Evolutionary conservation across 2,797 vertebrate genomes (phyloP).

Genomic region (Pteronotus mesoamericanus): DNA sequence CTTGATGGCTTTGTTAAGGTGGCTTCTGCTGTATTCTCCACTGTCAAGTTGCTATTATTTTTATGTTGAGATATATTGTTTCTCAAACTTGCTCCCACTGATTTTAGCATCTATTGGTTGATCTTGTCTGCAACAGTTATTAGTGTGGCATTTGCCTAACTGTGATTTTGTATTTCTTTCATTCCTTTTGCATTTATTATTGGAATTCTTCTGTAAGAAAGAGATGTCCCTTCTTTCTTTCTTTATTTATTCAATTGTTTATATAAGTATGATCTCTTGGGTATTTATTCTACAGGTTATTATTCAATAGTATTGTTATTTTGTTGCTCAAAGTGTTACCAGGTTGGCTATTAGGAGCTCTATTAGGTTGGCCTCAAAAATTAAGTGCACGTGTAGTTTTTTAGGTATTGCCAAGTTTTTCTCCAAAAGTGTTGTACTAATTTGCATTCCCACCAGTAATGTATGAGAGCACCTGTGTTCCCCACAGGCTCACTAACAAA

Average conservation of each 20-base stretch:
- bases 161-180: slow-evolving; percentile 26
- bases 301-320: not conserved
- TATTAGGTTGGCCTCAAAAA: not conserved
- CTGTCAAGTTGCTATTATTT: not conserved
- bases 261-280: not conserved
- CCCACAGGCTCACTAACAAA: not conserved
- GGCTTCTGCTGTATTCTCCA: not conserved
- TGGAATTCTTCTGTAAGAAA: slow-evolving; percentile 30
- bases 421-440: not conserved
- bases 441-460: not conserved
- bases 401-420: not conserved
- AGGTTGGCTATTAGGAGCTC: not conserved
- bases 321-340: not conserved
- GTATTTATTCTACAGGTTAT: not conserved
- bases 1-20: slow-evolving; percentile 12
- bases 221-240: not conserved
- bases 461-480: not conserved
- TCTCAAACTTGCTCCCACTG: not conserved
- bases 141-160: not conserved
- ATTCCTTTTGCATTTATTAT: not conserved
- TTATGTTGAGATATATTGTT: not conserved
- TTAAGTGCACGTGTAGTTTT: not conserved
- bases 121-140: not conserved
- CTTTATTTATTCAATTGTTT: slow-evolving; percentile 18
- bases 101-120: not conserved